These are phyloP conservation scores for Pogonocherus hispidulus DNA, from an alignment of 2,888 invertebrate species.

Conservation along the genomic window DNA sequence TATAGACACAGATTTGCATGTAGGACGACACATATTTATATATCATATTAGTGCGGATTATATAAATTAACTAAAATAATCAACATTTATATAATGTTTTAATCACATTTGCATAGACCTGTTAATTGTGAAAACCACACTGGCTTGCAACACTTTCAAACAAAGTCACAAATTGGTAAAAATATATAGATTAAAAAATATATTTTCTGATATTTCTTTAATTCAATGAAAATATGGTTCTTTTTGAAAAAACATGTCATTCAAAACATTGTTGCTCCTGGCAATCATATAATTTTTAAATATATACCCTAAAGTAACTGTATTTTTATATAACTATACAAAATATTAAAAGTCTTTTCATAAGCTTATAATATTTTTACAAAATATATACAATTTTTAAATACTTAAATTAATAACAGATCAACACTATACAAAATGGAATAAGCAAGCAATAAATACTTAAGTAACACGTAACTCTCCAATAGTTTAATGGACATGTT, in stretches of 20 bases:
- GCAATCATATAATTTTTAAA: not conserved
- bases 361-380: constrained; percentile 55
- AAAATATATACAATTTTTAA: constrained; percentile 53
- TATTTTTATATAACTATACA: constrained; percentile 52
- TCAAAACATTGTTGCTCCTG: not conserved
- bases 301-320: constrained; percentile 32
- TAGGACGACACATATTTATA: constrained; percentile 34
- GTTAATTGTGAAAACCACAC: constrained; percentile 18
- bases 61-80: constrained; percentile 31
- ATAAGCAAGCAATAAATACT: constrained; percentile 1
- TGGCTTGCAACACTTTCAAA: too few relatives aligned
- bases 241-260: not conserved
- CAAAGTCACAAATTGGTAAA: not conserved
- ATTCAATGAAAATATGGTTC: not conserved
- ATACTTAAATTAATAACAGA: constrained; percentile 35
- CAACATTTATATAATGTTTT: constrained; percentile 30
- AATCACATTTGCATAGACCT: constrained; percentile 17
- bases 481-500: not conserved
- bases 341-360: constrained; percentile 49
- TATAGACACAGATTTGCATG: constrained; percentile 42
- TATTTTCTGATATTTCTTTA: constrained; percentile 14
- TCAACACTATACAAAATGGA: constrained; percentile 33
- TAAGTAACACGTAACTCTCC: not conserved
- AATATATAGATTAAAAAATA: constrained; percentile 10
- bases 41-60: constrained; percentile 13